Base-by-base conservation (phyloP, 1,140 invertebrate species). In the Bicyclus anynana region DNA sequence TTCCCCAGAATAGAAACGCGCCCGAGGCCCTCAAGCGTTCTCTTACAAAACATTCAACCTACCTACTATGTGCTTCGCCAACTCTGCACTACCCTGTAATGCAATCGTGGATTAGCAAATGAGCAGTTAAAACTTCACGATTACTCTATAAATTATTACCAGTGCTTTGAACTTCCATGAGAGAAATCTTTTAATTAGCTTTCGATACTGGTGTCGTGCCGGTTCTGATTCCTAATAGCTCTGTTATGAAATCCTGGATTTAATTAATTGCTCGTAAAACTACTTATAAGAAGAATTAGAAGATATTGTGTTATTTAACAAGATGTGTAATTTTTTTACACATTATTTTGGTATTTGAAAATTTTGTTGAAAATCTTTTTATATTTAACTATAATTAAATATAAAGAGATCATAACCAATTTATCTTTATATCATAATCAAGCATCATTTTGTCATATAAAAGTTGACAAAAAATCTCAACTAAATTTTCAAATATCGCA, bases 161-260 rank as follows among this genome's bases (percentile, higher is more conserved):
- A 40, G 33, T 50, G 55, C 40, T 57, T 65, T 66, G 60, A 67
- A 72, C 58, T 59, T 60, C 64, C 64, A 62, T 60, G 54, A 54
- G 62, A 69, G 67, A 69, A 66, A 72, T 77, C 63, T 72, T 69
- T 73, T 79, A 76, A 75, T 79, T 76, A 73, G 27, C 42, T 57
- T 54, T 60, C 57, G 50, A 62, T 58, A 56, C 50, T 46, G 44
- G 53, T 56, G 52, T 62, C 65, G 59, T 67, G 56, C 48, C 37
- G 21, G 21, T 38, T 26, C 20, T 6, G n/a, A 9, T 17, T 42
- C 9, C 16, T 33, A 51, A 40, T 40, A 40, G 16, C 13, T 40
- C 3, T 14, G 16, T 40, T 40, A 40, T 40, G 7, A 40, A 40
- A 17, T 40, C 9, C n/a, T 40, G 37, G 2, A 38, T 40, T 40